Evolutionary conservation across 1,140 invertebrate species (phyloP), one percentile per base, ranked within the genome.

Genomic region (Tenebrio molitor): DNA sequence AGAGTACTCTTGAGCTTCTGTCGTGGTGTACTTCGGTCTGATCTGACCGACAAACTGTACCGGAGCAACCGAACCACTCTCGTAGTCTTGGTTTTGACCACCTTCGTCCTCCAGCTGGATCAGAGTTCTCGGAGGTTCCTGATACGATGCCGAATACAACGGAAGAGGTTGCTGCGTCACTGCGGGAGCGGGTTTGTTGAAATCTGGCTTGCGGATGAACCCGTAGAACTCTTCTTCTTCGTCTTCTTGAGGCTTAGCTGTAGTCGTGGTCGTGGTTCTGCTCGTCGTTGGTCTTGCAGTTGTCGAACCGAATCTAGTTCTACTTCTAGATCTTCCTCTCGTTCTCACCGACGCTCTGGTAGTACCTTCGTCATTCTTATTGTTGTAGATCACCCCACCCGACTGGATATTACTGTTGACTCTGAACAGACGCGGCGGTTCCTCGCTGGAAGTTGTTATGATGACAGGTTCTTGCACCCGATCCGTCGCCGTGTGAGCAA

Each of bases 151-250:
- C n/a, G 66, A 53, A 23, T 36, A 58, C 16, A 33, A 19, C 25
- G 19, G 65, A 46, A 29, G 12, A 1, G 68, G 50, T 62, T 62
- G 46, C 62, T 70, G 46, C 1, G 68, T 70, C n/a, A n/a, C n/a
- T 34, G 44, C 29, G 36, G 41, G 69, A 68, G 34, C 2, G 53
- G 71, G 65, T 69, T 71, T 74, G 16, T 66, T 72, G 58, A 78
- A 81, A 39, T 63, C 77, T 17, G 82, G 81, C 23, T 72, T 68
- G 46, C 80, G 75, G 53, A 81, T 79, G 63, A 83, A 83, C 7
- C 82, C 82, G 72, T 79, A 83, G 42, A 80, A 82, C 65, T 83
- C 82, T 50, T 79, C 68, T 53, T 75, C 66, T 69, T 79, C 76
- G 46, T 77, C 66, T 8, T 29, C n/a, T 65, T 70, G 19, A 6